A percentile compares a stretch with the other conserved stretches of the same genome.
Conservation (phyloP, 2,113 vertebrate genomes). For the Genyomyrus donnyi region DNA sequence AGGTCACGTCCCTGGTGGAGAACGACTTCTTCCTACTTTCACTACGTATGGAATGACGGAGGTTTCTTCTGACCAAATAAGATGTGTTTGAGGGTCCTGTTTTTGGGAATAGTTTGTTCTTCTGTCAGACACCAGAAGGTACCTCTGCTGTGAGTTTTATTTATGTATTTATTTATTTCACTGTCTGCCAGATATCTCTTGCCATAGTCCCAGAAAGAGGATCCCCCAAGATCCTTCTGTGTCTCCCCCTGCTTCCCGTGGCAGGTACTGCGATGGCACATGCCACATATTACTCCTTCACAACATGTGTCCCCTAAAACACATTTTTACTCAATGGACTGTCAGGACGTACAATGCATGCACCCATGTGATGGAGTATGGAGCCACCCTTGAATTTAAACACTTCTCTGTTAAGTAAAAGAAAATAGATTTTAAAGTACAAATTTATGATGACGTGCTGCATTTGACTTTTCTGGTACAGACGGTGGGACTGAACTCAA, state of each 20-base stretch:
- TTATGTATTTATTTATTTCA: constrained; percentile 75
- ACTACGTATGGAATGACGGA: not conserved
- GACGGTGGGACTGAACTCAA: not conserved
- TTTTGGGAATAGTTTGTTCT: not conserved
- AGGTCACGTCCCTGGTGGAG: not conserved
- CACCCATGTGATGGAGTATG: not conserved
- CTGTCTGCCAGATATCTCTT: constrained; percentile 29
- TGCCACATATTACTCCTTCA: not conserved
- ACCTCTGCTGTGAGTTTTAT: constrained; percentile 51
- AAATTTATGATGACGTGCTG: not conserved
- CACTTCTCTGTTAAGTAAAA: not conserved
- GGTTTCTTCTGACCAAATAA: not conserved
- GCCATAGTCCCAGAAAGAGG: constrained; percentile 20
- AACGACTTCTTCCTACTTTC: not conserved
- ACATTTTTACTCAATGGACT: not conserved
- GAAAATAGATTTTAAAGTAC: not conserved
- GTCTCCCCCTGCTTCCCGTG: not conserved
- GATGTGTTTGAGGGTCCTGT: not conserved
- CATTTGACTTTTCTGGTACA: not conserved
- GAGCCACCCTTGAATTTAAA: not conserved
- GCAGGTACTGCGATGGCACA: not conserved
- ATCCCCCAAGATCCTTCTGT: constrained; percentile 22
- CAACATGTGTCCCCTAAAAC: not conserved
- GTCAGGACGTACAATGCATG: not conserved
- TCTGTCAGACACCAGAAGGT: constrained; percentile 24